These are phyloP conservation scores for Trematomus loennbergii DNA, from an alignment of 2,113 vertebrate genomes.

Conservation along the genomic window DNA sequence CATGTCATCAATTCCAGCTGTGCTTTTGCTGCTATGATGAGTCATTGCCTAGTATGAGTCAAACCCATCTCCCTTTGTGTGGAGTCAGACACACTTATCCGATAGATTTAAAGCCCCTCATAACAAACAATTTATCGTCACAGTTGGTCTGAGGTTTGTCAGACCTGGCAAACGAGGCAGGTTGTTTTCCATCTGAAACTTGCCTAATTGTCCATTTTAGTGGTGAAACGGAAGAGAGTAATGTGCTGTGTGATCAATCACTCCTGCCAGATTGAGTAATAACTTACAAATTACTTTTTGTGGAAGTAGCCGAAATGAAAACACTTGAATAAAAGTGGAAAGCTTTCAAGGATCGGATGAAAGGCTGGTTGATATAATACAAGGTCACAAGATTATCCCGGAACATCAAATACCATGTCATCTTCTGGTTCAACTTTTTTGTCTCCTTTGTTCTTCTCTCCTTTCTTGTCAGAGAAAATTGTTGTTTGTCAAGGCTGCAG, in stretches of 20 bases:
- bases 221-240: constrained; percentile 42
- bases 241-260: constrained; percentile 48
- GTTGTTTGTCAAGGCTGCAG: neutral
- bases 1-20: neutral
- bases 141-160: neutral
- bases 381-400: neutral
- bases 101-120: neutral
- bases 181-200: neutral
- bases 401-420: neutral
- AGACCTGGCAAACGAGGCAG: neutral
- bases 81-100: neutral
- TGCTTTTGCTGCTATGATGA: neutral
- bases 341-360: neutral
- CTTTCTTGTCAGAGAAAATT: neutral
- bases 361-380: neutral
- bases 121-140: neutral
- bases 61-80: neutral
- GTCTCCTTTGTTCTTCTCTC: neutral
- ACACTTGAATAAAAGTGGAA: constrained; percentile 1
- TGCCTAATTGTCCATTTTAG: constrained; percentile 27
- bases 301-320: constrained; percentile 29
- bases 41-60: neutral
- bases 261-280: constrained; percentile 44
- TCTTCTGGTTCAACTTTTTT: neutral
- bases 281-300: constrained; percentile 42